Conservation (phyloP, 2,797 vertebrate species). For the Artibeus lituratus region DNA sequence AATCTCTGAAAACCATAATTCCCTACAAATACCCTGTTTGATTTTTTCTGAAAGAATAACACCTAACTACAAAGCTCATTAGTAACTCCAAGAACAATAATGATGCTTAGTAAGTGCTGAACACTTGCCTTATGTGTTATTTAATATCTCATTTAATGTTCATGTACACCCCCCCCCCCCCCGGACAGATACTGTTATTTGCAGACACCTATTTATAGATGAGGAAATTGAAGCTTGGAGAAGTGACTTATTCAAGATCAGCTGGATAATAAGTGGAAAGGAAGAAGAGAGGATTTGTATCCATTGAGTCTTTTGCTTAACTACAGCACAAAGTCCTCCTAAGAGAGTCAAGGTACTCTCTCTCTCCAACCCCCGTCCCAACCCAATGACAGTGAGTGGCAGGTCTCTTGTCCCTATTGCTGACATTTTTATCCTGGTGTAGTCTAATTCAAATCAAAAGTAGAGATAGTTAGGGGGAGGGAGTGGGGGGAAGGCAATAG, state of each 20-base stretch:
- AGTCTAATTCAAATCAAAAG: not conserved
- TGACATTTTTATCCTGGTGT: not conserved
- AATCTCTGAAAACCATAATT: not conserved
- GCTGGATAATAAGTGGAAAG: not conserved
- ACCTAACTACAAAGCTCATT: not conserved
- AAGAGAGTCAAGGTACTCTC: not conserved
- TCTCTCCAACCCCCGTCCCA: fast-evolving
- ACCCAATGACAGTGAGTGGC: not conserved
- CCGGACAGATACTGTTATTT: not conserved
- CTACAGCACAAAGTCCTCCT: not conserved
- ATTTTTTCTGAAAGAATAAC: not conserved
- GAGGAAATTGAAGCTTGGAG: not conserved
- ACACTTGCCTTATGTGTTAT: not conserved
- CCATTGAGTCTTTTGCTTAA: not conserved
- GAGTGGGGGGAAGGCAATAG: not conserved
- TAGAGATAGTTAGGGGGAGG: not conserved
- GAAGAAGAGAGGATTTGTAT: not conserved
- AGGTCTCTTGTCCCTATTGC: not conserved
- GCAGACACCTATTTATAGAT: not conserved
- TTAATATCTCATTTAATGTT: not conserved
- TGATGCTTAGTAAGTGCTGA: not conserved
- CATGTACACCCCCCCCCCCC: no score
- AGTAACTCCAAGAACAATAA: not conserved
- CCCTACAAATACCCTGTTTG: not conserved
- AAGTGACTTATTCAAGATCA: not conserved